Evolutionary conservation across 1,140 invertebrate species (phyloP).

Genomic region (Lanistes nyassanus): DNA sequence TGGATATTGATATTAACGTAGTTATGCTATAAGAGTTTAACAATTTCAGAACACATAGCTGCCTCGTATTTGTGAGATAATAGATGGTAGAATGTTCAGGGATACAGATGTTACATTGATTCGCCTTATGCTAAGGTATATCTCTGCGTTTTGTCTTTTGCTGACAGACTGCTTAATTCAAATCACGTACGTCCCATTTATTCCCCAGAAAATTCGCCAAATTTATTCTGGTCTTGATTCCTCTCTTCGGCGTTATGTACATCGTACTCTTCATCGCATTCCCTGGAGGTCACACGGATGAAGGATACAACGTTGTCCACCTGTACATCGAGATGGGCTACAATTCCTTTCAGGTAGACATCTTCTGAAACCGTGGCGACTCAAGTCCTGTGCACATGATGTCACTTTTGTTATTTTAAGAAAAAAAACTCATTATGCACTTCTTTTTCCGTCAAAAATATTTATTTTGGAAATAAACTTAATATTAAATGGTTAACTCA

Average conservation of each 20-base stretch:
- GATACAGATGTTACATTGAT: too few species aligned
- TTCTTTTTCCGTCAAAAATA: background rate
- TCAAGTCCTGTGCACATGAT: too few species aligned
- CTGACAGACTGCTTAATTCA: too few species aligned
- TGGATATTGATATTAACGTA: too few species aligned
- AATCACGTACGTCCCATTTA: too few species aligned
- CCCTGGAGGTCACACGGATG: conserved; percentile 65
- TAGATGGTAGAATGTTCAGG: too few species aligned
- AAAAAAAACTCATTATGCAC: background rate
- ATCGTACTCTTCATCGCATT: conserved; percentile 73
- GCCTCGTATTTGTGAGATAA: too few species aligned
- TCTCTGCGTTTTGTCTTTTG: too few species aligned
- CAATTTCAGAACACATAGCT: too few species aligned
- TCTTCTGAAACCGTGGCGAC: background rate
- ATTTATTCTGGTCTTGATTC: conserved; percentile 80
- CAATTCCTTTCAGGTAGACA: conserved; percentile 78
- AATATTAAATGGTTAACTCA: too few species aligned
- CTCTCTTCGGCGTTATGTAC: conserved; percentile 82
- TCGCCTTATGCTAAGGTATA: background rate
- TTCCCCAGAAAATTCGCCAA: conserved; percentile 71
- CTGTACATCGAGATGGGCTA: conserved; percentile 78
- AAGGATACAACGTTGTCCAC: conserved; percentile 75
- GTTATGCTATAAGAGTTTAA: too few species aligned
- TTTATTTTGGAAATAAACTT: background rate
- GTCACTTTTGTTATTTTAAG: too few species aligned